phyloP scores from a whole-genome alignment of 2,113 vertebrate species.

The Struthio camelus region DNA sequence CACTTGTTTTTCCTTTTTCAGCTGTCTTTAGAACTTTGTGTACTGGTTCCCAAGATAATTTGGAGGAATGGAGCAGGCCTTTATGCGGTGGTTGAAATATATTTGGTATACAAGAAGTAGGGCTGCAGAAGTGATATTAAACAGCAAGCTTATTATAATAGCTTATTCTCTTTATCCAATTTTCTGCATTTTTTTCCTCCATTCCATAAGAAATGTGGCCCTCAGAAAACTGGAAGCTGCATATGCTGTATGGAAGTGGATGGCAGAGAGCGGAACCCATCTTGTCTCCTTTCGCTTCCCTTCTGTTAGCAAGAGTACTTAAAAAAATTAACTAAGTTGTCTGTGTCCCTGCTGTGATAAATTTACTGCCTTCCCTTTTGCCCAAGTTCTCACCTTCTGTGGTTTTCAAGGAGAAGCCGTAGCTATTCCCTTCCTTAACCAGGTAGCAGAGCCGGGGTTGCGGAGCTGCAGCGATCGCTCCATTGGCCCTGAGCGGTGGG shows the following conservation, averaged over 20 bases:
- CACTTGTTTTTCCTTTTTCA: background rate
- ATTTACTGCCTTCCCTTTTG: background rate
- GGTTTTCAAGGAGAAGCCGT: conserved; percentile 88
- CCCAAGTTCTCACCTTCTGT: conserved; percentile 76
- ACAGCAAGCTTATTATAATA: background rate
- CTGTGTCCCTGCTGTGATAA: background rate
- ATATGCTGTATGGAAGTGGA: background rate
- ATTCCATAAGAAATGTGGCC: background rate
- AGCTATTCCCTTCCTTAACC: conserved; percentile 79
- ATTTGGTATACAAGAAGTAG: background rate
- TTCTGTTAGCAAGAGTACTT: background rate
- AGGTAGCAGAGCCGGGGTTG: conserved; percentile 90
- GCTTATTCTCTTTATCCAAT: background rate
- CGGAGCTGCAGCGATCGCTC: conserved; percentile 1
- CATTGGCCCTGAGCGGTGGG: conserved; percentile 43
- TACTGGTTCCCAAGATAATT: background rate
- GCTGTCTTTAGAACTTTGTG: background rate
- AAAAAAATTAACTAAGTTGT: background rate
- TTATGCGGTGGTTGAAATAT: background rate
- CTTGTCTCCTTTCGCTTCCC: background rate
- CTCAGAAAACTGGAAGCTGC: background rate
- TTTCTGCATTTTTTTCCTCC: background rate
- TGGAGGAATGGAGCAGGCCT: background rate
- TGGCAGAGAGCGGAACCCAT: background rate
- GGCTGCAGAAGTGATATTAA: background rate